A percentile compares a stretch with the other conserved stretches of the same genome.
phyloP scores from a whole-genome alignment of 35 echinoderm and acorn worm genomes.

The Chiridota heheva region DNA sequence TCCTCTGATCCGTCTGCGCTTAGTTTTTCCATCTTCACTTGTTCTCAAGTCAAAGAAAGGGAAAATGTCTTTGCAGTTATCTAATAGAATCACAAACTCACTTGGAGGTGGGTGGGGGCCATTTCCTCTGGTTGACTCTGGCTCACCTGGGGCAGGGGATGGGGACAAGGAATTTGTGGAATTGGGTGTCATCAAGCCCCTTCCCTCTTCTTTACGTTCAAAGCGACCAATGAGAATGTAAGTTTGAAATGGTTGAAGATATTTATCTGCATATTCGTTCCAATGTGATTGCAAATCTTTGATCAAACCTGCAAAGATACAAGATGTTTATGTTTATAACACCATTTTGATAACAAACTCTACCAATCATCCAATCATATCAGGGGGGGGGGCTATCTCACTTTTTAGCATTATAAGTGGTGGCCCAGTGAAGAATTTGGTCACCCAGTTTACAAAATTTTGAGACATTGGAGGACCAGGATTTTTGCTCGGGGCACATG shows the following conservation, averaged over 20 bases:
- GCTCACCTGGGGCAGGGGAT: too few species aligned
- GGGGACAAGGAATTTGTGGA: too few species aligned
- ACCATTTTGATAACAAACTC: not conserved
- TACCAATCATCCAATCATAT: too few species aligned
- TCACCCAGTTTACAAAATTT: too few species aligned
- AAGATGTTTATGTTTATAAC: not conserved
- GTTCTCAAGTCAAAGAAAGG: slow-evolving; percentile 12
- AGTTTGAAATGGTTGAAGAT: slow-evolving; percentile 4
- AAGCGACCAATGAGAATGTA: slow-evolving; percentile 45
- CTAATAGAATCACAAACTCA: not conserved
- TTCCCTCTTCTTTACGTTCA: too few species aligned
- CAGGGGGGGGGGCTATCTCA: too few species aligned
- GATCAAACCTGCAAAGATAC: slow-evolving; percentile 20
- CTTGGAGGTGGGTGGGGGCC: slow-evolving; percentile 10
- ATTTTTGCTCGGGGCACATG: too few species aligned
- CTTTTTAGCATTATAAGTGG: too few species aligned
- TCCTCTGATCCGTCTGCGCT: slow-evolving; percentile 11
- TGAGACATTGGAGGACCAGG: too few species aligned
- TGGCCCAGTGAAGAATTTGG: too few species aligned
- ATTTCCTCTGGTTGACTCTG: not conserved
- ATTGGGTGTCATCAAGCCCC: too few species aligned
- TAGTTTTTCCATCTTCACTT: slow-evolving; percentile 1
- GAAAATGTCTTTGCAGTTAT: slow-evolving; percentile 19
- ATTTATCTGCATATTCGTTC: slow-evolving; percentile 37
- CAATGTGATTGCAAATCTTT: slow-evolving; percentile 36